A percentile compares a stretch with the other conserved stretches of the same genome.
phyloP scores from a whole-genome alignment of 2,888 invertebrate genomes.

The Pimpla rufipes region DNA sequence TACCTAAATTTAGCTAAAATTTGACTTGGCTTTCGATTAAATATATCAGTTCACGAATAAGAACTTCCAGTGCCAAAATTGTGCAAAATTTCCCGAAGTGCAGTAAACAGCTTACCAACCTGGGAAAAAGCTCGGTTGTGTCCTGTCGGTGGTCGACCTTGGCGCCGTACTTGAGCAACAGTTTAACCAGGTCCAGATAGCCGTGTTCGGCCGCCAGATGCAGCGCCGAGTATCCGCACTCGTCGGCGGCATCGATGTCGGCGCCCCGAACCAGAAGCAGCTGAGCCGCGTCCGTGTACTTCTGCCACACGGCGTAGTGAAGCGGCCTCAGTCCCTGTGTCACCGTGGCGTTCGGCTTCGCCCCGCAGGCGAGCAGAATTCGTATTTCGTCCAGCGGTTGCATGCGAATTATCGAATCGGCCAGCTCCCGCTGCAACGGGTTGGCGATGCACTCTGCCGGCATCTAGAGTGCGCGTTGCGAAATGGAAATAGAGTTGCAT shows the following conservation, averaged over 20 bases:
- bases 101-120: too few species aligned
- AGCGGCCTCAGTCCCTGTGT: conserved; percentile 95
- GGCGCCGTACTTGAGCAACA: conserved; percentile 92
- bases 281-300: conserved; percentile 92
- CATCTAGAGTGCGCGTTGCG: conserved; percentile 85
- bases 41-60: too few species aligned
- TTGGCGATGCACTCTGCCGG: conserved; percentile 91
- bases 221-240: conserved; percentile 96
- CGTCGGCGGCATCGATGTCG: conserved; percentile 93
- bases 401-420: conserved; percentile 96
- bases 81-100: too few species aligned
- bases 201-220: conserved; percentile 97
- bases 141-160: conserved; percentile 93
- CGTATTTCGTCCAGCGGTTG: conserved; percentile 95
- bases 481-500: conserved; percentile 35
- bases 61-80: too few species aligned
- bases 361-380: conserved; percentile 94
- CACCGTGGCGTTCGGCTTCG: conserved; percentile 93
- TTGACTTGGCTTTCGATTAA: too few species aligned
- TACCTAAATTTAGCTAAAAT: too few species aligned
- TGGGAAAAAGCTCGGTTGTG: conserved; percentile 90
- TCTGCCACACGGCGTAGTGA: conserved; percentile 97
- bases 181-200: conserved; percentile 89
- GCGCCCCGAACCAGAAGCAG: conserved; percentile 93
- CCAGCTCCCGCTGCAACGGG: conserved; percentile 93